Conservation (phyloP, 35 echinoderm and acorn worm species). For the Apostichopus japonicus region DNA sequence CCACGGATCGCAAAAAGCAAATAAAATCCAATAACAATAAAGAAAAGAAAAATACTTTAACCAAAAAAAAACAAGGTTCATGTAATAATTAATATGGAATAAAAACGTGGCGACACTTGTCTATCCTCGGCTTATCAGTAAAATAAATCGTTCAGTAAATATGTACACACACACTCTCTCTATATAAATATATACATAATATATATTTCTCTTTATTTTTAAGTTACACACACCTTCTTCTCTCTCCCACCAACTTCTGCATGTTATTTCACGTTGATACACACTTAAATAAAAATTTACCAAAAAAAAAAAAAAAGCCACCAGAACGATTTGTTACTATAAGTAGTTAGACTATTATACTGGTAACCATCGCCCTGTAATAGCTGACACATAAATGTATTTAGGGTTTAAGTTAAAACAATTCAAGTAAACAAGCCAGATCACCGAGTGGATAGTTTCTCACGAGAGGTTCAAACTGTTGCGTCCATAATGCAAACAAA, state of each 20-base stretch:
- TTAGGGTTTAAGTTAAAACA: conserved; percentile 1
- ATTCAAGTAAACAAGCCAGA: not conserved
- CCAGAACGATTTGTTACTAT: conserved; percentile 2
- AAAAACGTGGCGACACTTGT: too few relatives aligned
- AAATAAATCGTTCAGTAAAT: too few relatives aligned
- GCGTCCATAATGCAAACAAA: too few relatives aligned
- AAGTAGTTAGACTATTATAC: too few relatives aligned
- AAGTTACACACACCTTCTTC: not conserved
- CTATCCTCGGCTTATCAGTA: too few relatives aligned
- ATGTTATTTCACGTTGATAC: not conserved
- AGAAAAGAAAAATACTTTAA: not conserved
- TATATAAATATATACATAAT: too few relatives aligned
- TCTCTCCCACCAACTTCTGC: not conserved
- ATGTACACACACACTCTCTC: too few relatives aligned
- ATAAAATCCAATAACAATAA: not conserved
- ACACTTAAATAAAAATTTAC: not conserved
- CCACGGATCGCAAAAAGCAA: not conserved
- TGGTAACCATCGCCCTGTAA: not conserved
- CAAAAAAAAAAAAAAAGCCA: not conserved
- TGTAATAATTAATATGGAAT: too few relatives aligned
- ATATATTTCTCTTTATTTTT: too few relatives aligned
- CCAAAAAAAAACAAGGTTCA: too few relatives aligned
- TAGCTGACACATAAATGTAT: conserved; percentile 27
- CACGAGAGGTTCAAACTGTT: not conserved
- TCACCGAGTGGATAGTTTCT: conserved; percentile 23